Evolutionary conservation across 2,797 vertebrate genomes (phyloP), one percentile per base, ranked within the genome.

Genomic region (Intellagama lesueurii): DNA sequence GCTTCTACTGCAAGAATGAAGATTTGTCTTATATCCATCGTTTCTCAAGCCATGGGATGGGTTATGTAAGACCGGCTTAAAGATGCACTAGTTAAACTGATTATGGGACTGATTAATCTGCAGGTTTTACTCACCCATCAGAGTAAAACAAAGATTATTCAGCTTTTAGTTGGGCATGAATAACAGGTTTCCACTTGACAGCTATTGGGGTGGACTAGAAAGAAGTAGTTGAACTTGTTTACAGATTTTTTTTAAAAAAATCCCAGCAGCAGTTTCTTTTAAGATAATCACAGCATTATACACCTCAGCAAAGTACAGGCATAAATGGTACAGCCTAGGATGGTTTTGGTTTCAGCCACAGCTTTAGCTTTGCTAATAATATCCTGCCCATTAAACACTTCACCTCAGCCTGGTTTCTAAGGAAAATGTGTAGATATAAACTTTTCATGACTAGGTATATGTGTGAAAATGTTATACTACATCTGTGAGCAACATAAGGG

Each of bases 231-330:
- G 47, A 83, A 93, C 81, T 91, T 73, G 81, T 32, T 32, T 49
- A 79, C 82, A 52, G 81, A 69, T 14, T 12, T 86, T 80, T 30
- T 81, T 75, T 69, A 49, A 19, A 69, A 73, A 49, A 26, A 44
- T 76, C n/a, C 28, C 8, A 28, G 47, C 68, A 73, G 64, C 47
- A 84, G 35, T 86, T 94, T 91, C 83, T 66, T 89, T 88, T 91
- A 90, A 92, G 91, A 85, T 88, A 91, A 86, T 35, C 91, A 64
- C 82, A 85, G 70, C 84, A 87, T 40, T 90, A 85, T 64, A 79
- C 7, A 70, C 89, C 19, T 88, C 90, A 77, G 88, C 80, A 30
- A 0, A 30, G 81, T 19, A 22, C 60, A 64, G 60, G 60, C 19
- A n/a, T 56, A 78, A 81, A 64, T 76, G 19, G 40, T 82, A 35